Evolutionary conservation across 2,888 invertebrate genomes (phyloP).

Genomic region (Nomada fabriciana): DNA sequence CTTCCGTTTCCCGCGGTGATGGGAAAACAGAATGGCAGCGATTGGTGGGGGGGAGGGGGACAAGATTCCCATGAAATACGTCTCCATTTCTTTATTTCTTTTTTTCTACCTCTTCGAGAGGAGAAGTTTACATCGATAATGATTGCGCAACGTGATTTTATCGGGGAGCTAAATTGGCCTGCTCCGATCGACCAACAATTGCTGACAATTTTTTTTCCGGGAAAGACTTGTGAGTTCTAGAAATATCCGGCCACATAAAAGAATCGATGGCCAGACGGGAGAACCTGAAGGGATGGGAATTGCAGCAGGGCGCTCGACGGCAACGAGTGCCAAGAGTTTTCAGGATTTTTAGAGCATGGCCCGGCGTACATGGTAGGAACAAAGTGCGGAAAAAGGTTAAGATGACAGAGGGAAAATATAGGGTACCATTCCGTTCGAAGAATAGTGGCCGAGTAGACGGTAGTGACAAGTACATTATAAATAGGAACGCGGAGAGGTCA

Average conservation of each 20-base stretch:
- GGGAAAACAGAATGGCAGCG: background rate
- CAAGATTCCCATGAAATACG: conserved; percentile 46
- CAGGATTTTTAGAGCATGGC: background rate
- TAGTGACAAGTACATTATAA: background rate
- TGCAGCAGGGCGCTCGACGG: background rate
- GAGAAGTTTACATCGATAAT: conserved; percentile 63
- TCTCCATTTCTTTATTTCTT: conserved; percentile 44
- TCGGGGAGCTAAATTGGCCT: conserved; percentile 46
- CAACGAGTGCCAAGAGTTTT: background rate
- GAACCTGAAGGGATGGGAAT: background rate
- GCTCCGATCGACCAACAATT: conserved; percentile 67
- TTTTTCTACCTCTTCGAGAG: conserved; percentile 32
- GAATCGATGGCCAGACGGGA: background rate
- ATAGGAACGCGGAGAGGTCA: conserved; percentile 2
- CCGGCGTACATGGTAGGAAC: background rate
- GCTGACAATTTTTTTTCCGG: conserved; percentile 40
- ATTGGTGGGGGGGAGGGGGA: background rate
- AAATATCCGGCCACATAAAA: background rate
- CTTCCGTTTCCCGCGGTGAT: conserved; percentile 15
- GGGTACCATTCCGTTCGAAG: background rate
- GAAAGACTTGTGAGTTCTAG: background rate
- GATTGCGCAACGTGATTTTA: conserved; percentile 66
- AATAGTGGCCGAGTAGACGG: background rate
- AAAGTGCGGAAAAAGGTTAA: background rate
- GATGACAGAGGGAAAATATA: background rate